Percentiles rank a stretch among this genome's conserved stretches.
phyloP scores from a whole-genome alignment of 2,888 invertebrate genomes.

The Hemaris fuciformis region DNA sequence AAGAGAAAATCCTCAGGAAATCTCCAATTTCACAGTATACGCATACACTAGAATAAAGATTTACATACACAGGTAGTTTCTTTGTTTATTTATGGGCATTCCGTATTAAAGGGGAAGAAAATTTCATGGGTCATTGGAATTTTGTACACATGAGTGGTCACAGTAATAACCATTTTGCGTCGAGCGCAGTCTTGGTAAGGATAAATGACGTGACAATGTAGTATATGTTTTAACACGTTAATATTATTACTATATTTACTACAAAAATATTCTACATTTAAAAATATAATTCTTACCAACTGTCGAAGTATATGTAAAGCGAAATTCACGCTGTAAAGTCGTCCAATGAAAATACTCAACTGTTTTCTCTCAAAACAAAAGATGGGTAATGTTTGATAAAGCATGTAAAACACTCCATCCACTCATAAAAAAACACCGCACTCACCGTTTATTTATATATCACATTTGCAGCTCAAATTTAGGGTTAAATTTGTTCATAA shows the following conservation, averaged over 20 bases:
- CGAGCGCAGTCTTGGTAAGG: not conserved
- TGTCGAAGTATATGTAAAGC: not conserved
- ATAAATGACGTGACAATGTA: not conserved
- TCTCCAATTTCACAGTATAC: not conserved
- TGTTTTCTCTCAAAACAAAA: slow-evolving; percentile 19
- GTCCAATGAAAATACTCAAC: slow-evolving; percentile 11
- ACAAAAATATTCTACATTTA: not conserved
- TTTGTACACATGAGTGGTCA: slow-evolving; percentile 12
- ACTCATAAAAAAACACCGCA: slow-evolving; percentile 38
- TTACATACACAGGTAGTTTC: slow-evolving; percentile 8
- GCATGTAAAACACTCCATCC: not conserved
- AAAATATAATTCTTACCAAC: not conserved
- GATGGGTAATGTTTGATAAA: slow-evolving; percentile 1
- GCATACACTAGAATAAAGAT: not conserved
- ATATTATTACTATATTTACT: not conserved
- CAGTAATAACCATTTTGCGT: slow-evolving; percentile 14
- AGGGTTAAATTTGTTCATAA: slow-evolving; percentile 20
- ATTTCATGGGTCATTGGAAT: slow-evolving; percentile 27
- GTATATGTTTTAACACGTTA: not conserved
- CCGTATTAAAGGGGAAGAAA: slow-evolving; percentile 18
- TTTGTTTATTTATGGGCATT: slow-evolving; percentile 12
- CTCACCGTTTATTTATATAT: slow-evolving; percentile 55
- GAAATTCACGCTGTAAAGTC: not conserved
- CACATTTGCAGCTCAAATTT: slow-evolving; percentile 48
- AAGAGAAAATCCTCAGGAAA: not conserved